Base-by-base conservation (phyloP, 2,113 vertebrate genomes). In the Dryoscopus gambensis region DNA sequence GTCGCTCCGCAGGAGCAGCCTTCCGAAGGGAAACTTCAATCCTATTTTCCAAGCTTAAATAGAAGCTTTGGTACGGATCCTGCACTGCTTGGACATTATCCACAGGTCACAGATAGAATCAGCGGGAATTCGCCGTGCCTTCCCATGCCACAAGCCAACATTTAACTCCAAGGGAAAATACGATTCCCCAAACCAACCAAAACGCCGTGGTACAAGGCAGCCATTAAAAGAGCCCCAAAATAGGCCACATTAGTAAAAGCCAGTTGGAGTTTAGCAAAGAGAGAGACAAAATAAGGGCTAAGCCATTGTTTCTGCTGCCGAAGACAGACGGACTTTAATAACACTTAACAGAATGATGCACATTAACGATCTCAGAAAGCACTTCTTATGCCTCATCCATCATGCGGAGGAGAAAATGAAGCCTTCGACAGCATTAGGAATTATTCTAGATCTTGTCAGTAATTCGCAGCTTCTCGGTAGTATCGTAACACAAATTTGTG, bases 391-490 rank as follows among this genome's bases (percentile, higher is more conserved):
- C 97, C 97, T 97, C 98, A 98, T 98, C 98, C 97, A 98, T 98
- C 98, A 98, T 96, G 97, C 94, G 86, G 88, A 96, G 96, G 96
- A 95, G 96, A 98, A 98, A 98, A 98, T 98, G 98, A 98, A 98
- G 98, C 97, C 98, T 98, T 98, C 97, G 95, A 98, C 98, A 98
- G 97, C 98, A 98, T 97, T 97, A 98, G 98, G 98, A 98, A 98
- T 98, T 98, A 98, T 98, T 98, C 98, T 95, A 98, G 98, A 98
- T 98, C 98, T 98, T 98, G 98, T 98, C 98, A 97, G 98, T 98
- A 98, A 98, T 98, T 98, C 97, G 96, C 97, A 96, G 98, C 96
- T 96, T 96, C 97, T 98, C 97, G 64, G 84, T 95, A 97, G 97
- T 97, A 97, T 98, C 97, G 97, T 97, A 98, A 98, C 98, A 98